These are phyloP conservation scores for Sminthurides aquaticus DNA, from an alignment of 2,888 invertebrate species.

Conservation along the genomic window DNA sequence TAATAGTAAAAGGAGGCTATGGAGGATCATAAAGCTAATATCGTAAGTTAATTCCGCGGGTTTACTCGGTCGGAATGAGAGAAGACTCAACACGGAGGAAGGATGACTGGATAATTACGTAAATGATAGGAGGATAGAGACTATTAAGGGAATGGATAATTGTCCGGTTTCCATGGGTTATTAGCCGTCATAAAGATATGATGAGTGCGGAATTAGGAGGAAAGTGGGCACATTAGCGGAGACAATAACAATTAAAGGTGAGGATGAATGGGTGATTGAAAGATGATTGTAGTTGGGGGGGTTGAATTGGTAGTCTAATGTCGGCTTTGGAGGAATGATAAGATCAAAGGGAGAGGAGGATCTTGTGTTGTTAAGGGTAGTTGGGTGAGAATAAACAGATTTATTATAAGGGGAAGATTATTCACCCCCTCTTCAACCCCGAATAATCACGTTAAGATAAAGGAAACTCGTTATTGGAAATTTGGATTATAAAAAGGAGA, in stretches of 20 bases:
- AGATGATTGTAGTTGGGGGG: background rate
- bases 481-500: too few species aligned
- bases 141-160: background rate
- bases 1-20: too few species aligned
- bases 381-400: background rate
- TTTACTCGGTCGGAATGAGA: background rate
- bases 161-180: background rate
- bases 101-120: background rate
- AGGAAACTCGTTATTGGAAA: too few species aligned
- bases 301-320: background rate
- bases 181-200: background rate
- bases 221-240: background rate
- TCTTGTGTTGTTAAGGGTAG: background rate
- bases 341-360: too few species aligned
- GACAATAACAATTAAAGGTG: background rate
- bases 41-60: too few species aligned
- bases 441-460: too few species aligned
- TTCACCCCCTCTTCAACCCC: too few species aligned
- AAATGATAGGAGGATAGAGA: background rate
- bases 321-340: background rate
- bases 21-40: too few species aligned
- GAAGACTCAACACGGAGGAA: background rate
- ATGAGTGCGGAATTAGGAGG: background rate
- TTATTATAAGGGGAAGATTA: too few species aligned
- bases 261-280: background rate